Base-by-base conservation (phyloP, 2,888 invertebrate genomes). In the Archaeoteleia sp. region DNA sequence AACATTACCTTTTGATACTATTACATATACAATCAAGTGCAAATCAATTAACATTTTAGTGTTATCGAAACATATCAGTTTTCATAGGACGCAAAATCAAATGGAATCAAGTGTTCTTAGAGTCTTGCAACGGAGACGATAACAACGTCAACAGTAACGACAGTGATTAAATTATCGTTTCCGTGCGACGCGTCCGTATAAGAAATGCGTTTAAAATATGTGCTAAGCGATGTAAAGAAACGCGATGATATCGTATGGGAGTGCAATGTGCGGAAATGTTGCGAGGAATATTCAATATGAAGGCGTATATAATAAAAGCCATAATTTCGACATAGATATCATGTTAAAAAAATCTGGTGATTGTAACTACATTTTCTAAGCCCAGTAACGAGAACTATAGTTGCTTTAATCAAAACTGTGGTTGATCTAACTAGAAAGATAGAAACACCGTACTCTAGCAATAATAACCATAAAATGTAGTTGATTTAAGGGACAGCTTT, bases 191-290 rank as follows among this genome's bases (percentile, higher is more conserved):
- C 48, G 57, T 43, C 53, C 53, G 65, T 57, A 20, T 60, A 29
- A 25, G 48, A 54, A 48, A 42, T 39, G 10, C 39, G 46, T 45
- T 65, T 60, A 65, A 69, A 69, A 65, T 69, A 69, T 61, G 69
- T 65, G 63, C 53, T 48, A 60, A 45, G 69, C 57, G 65, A 69
- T 69, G 69, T 65, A 65, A 69, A 69, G 65, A 60, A 61, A 65
- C 69, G 65, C 55, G 69, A 70, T 70, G 57, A 70, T 58, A 70
- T 67, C 63, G 55, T 53, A 48, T 46, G 42, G 34, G 58, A 63
- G 62, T 57, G 61, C 57, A 42, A 39, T 40, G 70, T 57, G 73
- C 77, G 78, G 76, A 78, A 78, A 76, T 75, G 74, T 76, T 75
- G 51, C 49, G 69, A 65, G 55, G 57, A 72, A 67, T 67, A 67